phyloP scores from a whole-genome alignment of 2,113 vertebrate genomes.

The Malurus melanocephalus region DNA sequence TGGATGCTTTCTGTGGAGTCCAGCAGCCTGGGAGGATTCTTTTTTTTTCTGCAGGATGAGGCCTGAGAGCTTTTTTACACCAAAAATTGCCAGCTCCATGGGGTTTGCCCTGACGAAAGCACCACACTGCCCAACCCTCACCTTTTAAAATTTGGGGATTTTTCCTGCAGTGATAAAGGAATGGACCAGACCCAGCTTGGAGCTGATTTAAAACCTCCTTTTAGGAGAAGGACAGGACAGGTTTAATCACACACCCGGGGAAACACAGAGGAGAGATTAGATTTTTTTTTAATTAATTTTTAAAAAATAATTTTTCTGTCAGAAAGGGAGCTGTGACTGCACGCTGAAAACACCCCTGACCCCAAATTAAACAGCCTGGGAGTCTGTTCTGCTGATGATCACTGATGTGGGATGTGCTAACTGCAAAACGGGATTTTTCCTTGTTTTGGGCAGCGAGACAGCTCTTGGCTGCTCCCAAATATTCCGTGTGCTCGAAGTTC shows the following conservation, averaged over 20 bases:
- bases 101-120: background rate
- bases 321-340: background rate
- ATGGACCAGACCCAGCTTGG: background rate
- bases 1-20: background rate
- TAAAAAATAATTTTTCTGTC: background rate
- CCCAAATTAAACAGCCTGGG: background rate
- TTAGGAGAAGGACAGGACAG: background rate
- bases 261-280: background rate
- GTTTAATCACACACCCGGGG: background rate
- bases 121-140: rapidly evolving
- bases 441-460: background rate
- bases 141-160: background rate
- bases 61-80: background rate
- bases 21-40: background rate
- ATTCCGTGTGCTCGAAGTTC: rapidly evolving
- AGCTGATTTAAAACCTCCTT: background rate
- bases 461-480: background rate
- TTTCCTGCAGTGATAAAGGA: background rate
- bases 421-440: background rate
- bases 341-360: background rate
- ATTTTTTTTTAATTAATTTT: background rate
- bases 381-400: background rate
- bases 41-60: background rate
- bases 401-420: rapidly evolving
- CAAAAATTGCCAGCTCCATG: background rate